Percentiles rank a stretch among this genome's conserved stretches.
These are phyloP conservation scores for Trichogramma evanescens DNA, from an alignment of 2,888 invertebrate genomes.

Conservation along the genomic window DNA sequence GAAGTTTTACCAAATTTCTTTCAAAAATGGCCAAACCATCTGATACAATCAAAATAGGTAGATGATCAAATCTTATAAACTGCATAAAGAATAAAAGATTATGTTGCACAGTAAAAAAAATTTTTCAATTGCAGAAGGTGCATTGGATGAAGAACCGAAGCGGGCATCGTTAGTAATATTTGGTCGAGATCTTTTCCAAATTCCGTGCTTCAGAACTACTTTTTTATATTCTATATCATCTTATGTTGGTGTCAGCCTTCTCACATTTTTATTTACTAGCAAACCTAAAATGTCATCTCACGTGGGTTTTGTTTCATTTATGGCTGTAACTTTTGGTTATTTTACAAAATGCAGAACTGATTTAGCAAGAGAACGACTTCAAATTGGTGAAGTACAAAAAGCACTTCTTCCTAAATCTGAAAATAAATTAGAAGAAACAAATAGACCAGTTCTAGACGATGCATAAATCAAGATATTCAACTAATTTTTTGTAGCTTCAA, in stretches of 20 bases:
- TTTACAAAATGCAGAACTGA: slow-evolving; percentile 14
- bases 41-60: too few relatives aligned
- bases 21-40: too few relatives aligned
- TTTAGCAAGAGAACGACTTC: not conserved
- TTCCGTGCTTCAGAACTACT: slow-evolving; percentile 23
- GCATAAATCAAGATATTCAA: not conserved
- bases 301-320: slow-evolving; percentile 20
- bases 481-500: not conserved
- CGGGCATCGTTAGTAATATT: slow-evolving; percentile 7
- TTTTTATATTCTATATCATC: slow-evolving; percentile 23
- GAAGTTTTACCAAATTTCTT: too few relatives aligned
- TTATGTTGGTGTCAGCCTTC: slow-evolving; percentile 15
- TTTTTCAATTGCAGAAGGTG: too few relatives aligned
- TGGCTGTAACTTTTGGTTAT: slow-evolving; percentile 15
- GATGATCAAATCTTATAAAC: too few relatives aligned
- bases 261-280: slow-evolving; percentile 24
- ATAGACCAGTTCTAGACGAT: slow-evolving; percentile 1
- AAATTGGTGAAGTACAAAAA: not conserved
- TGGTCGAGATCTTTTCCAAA: slow-evolving; percentile 18
- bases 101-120: too few relatives aligned
- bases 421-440: not conserved
- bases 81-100: too few relatives aligned
- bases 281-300: slow-evolving; percentile 18
- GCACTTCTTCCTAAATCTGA: not conserved
- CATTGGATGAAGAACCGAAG: too few relatives aligned